A percentile compares a stretch with the other conserved stretches of the same genome.
These are phyloP conservation scores for Hippolais icterina DNA, from an alignment of 2,113 vertebrate genomes.

Conservation along the genomic window DNA sequence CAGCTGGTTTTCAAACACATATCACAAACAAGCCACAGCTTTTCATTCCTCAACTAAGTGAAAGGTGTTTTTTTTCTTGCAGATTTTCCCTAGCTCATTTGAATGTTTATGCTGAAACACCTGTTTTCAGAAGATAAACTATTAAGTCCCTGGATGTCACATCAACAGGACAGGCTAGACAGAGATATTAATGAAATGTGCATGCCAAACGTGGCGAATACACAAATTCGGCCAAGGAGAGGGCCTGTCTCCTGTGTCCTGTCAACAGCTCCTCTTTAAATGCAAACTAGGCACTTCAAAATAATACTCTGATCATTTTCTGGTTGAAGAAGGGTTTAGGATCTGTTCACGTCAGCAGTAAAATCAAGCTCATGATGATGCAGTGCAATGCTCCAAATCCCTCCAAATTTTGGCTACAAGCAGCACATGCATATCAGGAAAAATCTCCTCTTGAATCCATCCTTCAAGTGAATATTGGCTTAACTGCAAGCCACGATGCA, in stretches of 20 bases:
- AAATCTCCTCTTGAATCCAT: not conserved
- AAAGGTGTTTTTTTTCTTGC: not conserved
- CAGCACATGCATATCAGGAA: not conserved
- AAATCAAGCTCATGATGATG: not conserved
- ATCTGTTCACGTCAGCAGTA: not conserved
- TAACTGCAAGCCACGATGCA: fast-evolving
- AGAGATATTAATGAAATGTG: not conserved
- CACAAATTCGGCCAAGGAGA: not conserved
- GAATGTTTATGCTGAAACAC: slow-evolving; percentile 41
- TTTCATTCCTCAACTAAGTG: slow-evolving; percentile 5
- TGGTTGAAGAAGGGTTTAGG: not conserved
- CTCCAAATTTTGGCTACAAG: not conserved
- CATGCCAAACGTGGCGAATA: not conserved
- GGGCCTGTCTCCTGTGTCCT: not conserved
- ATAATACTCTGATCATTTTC: not conserved
- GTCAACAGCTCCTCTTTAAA: not conserved
- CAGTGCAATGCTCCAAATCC: not conserved
- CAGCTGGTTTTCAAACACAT: not conserved
- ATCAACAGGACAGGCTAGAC: not conserved
- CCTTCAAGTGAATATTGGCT: not conserved
- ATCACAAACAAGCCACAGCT: slow-evolving; percentile 6
- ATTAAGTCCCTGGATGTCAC: not conserved
- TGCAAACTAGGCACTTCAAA: not conserved
- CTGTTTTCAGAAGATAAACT: slow-evolving; percentile 36
- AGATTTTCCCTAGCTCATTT: slow-evolving; percentile 40